Evolutionary conservation across 2,888 invertebrate species (phyloP).

Genomic region (Andrena fulva): DNA sequence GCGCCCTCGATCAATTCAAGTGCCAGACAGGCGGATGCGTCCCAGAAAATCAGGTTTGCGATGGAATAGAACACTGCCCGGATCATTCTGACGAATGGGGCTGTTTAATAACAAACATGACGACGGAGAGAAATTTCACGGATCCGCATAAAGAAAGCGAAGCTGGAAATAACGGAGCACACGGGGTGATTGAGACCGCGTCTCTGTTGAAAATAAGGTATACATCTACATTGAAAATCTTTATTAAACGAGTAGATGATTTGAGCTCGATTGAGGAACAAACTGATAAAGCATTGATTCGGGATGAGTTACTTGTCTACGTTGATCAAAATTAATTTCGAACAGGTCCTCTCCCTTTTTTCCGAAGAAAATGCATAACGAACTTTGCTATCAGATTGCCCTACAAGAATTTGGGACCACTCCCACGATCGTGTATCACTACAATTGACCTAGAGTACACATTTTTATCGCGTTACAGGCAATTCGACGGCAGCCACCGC

Average conservation of each 20-base stretch:
- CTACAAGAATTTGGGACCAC: too few species aligned
- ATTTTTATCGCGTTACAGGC: constrained; percentile 66
- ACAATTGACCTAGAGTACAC: too few species aligned
- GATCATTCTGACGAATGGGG: constrained; percentile 89
- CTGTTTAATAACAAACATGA: constrained; percentile 82
- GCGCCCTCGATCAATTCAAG: constrained; percentile 86
- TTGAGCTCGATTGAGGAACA: too few species aligned
- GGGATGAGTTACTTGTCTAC: too few species aligned
- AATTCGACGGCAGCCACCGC: constrained; percentile 80
- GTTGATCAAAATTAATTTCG: too few species aligned
- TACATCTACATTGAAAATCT: not conserved
- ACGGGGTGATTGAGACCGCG: constrained; percentile 60
- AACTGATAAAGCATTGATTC: too few species aligned
- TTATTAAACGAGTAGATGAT: not conserved
- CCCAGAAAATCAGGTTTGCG: constrained; percentile 85
- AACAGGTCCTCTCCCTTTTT: too few species aligned
- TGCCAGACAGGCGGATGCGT: constrained; percentile 88
- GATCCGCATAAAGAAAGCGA: constrained; percentile 55
- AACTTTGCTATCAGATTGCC: too few species aligned
- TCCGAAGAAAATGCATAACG: too few species aligned
- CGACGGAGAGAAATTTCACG: constrained; percentile 61
- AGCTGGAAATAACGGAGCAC: constrained; percentile 52
- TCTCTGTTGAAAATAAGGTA: constrained; percentile 75
- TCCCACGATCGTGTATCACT: too few species aligned
- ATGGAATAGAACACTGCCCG: constrained; percentile 87